phyloP scores from a whole-genome alignment of 2,888 invertebrate species.

The Portevinia maculata region DNA sequence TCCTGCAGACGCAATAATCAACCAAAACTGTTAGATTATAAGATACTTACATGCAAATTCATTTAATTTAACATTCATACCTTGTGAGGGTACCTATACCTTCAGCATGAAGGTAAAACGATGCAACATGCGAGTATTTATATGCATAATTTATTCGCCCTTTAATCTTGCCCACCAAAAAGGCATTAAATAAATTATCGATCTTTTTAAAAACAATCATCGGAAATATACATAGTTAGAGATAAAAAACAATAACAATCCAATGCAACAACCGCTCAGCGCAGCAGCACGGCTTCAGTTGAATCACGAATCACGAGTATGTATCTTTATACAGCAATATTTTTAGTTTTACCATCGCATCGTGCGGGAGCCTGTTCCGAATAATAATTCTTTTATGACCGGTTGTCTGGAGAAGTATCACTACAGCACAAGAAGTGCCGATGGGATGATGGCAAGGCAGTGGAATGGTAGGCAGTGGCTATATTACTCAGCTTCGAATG shows the following conservation, averaged over 20 bases:
- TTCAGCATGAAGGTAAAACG: not conserved
- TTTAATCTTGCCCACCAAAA: slow-evolving; percentile 43
- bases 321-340: slow-evolving; percentile 34
- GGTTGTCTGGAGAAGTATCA: slow-evolving; percentile 46
- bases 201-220: too few relatives aligned
- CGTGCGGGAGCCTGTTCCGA: slow-evolving; percentile 40
- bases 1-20: too few relatives aligned
- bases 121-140: too few relatives aligned
- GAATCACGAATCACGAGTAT: slow-evolving; percentile 61
- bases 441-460: slow-evolving; percentile 8
- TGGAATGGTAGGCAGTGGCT: not conserved
- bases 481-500: slow-evolving; percentile 26
- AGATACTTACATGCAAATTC: too few relatives aligned
- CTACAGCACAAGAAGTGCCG: slow-evolving; percentile 23
- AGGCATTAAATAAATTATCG: slow-evolving; percentile 40
- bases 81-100: too few relatives aligned
- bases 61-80: too few relatives aligned
- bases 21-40: too few relatives aligned
- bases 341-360: slow-evolving; percentile 46
- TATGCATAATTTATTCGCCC: slow-evolving; percentile 38
- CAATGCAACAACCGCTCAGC: slow-evolving; percentile 37
- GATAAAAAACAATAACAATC: slow-evolving; percentile 44
- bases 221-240: slow-evolving; percentile 5
- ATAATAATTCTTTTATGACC: slow-evolving; percentile 40
- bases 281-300: slow-evolving; percentile 52